Percentiles rank a stretch among this genome's conserved stretches.
Evolutionary conservation across 2,113 vertebrate species (phyloP).

Genomic region (Ictidomys tridecemlineatus): DNA sequence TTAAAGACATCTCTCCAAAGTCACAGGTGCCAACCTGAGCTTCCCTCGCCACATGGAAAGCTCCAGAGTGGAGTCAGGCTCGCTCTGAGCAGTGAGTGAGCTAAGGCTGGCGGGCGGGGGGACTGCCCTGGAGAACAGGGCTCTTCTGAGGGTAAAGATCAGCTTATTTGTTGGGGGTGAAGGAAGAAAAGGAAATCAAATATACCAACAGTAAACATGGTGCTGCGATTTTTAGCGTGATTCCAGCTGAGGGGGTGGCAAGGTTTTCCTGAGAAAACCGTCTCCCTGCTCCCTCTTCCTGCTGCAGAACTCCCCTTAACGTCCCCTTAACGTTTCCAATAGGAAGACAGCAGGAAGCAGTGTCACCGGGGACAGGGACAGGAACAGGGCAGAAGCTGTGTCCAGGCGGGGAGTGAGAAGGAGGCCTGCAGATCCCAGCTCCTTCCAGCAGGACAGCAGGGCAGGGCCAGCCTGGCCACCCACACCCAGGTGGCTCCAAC

Average conservation of each 20-base stretch:
- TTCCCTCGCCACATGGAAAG: background rate
- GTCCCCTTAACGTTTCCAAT: background rate
- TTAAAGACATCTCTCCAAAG: background rate
- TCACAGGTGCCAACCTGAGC: background rate
- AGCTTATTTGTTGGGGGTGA: background rate
- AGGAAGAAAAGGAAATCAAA: background rate
- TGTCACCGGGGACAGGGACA: background rate
- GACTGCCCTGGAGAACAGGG: background rate
- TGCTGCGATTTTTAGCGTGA: background rate
- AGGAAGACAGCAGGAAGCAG: constrained; percentile 6
- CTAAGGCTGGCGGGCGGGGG: background rate
- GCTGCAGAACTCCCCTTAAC: background rate
- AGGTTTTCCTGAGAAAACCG: background rate
- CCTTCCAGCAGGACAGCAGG: background rate
- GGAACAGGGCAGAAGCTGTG: constrained; percentile 23
- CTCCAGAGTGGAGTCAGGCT: background rate
- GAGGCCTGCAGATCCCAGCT: background rate
- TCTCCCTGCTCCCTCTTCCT: background rate
- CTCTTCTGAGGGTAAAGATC: constrained; percentile 18
- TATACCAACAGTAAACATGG: background rate
- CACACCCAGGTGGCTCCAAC: background rate
- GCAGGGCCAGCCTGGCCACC: background rate
- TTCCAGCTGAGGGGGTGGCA: background rate
- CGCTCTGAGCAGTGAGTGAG: background rate
- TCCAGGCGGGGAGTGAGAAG: background rate